A percentile compares a stretch with the other conserved stretches of the same genome.
Evolutionary conservation across 2,797 vertebrate genomes (phyloP).

Genomic region (Cirrhinus mrigala): DNA sequence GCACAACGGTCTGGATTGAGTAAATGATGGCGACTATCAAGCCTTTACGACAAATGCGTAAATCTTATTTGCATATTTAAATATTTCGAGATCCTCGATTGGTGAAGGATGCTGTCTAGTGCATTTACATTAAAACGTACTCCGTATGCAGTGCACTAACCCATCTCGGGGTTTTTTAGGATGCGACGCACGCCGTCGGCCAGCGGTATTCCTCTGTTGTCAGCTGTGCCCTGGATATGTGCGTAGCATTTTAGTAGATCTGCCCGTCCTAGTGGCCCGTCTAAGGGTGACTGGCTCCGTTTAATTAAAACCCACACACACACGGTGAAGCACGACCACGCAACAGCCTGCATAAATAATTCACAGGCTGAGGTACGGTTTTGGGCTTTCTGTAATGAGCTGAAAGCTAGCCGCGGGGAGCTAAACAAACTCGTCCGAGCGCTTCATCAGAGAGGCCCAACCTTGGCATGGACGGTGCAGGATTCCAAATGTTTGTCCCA

Average conservation of each 20-base stretch:
- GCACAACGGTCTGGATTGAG: constrained; percentile 28
- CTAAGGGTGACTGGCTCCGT: constrained; percentile 68
- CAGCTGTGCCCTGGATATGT: constrained; percentile 50
- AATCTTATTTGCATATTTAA: constrained; percentile 44
- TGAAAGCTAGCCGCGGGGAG: constrained; percentile 69
- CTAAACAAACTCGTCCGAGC: constrained; percentile 64
- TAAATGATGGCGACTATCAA: constrained; percentile 52
- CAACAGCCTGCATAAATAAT: constrained; percentile 74
- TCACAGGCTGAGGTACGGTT: constrained; percentile 72
- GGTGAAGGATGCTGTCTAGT: constrained; percentile 16
- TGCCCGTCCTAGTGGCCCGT: constrained; percentile 72
- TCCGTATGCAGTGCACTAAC: neutral
- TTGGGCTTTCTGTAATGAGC: constrained; percentile 74
- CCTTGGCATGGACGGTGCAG: constrained; percentile 65
- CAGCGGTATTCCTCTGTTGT: constrained; percentile 44
- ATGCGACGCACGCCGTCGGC: neutral
- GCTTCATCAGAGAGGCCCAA: constrained; percentile 64
- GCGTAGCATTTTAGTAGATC: constrained; percentile 49
- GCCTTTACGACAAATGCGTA: constrained; percentile 39
- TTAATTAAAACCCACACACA: constrained; percentile 75
- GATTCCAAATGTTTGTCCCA: constrained; percentile 66
- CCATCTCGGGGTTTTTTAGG: neutral
- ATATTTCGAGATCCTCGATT: constrained; percentile 20
- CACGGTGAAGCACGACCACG: constrained; percentile 64
- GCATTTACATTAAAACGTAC: neutral